phyloP scores from a whole-genome alignment of 2,888 invertebrate species.

The Mongoloraphidia duomilia region DNA sequence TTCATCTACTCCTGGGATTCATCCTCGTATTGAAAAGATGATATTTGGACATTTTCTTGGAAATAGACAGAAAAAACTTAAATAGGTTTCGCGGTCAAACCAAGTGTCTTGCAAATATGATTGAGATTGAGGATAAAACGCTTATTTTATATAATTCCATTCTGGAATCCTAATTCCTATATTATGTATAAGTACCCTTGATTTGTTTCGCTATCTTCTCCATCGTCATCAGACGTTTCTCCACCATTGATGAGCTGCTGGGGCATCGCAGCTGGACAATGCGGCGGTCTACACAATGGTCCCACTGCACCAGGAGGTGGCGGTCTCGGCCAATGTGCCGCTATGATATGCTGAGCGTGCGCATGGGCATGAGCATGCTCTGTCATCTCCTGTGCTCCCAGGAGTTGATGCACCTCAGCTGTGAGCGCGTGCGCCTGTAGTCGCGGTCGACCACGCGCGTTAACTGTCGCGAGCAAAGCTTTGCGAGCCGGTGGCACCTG shows the following conservation, averaged over 20 bases:
- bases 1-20: no score
- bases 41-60: no score
- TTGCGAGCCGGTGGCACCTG: conserved; percentile 29
- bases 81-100: no score
- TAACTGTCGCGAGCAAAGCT: conserved; percentile 27
- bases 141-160: background rate
- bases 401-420: conserved; percentile 29
- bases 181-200: conserved; percentile 20
- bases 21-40: no score
- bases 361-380: conserved; percentile 13
- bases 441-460: conserved; percentile 18
- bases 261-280: conserved; percentile 19
- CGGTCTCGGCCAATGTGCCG: conserved; percentile 21
- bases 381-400: conserved; percentile 23
- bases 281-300: conserved; percentile 14
- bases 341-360: conserved; percentile 5
- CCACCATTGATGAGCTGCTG: conserved; percentile 21
- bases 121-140: background rate
- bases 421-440: conserved; percentile 26
- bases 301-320: conserved; percentile 12
- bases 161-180: background rate
- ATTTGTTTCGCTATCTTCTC: conserved; percentile 38
- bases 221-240: conserved; percentile 40
- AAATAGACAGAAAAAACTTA: no score
- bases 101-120: conserved; percentile 1